Evolutionary conservation across 64 coral and sea anemone species (phyloP), one percentile per base, ranked within the genome.

Genomic region (Hydrozoanthus tunicans): DNA sequence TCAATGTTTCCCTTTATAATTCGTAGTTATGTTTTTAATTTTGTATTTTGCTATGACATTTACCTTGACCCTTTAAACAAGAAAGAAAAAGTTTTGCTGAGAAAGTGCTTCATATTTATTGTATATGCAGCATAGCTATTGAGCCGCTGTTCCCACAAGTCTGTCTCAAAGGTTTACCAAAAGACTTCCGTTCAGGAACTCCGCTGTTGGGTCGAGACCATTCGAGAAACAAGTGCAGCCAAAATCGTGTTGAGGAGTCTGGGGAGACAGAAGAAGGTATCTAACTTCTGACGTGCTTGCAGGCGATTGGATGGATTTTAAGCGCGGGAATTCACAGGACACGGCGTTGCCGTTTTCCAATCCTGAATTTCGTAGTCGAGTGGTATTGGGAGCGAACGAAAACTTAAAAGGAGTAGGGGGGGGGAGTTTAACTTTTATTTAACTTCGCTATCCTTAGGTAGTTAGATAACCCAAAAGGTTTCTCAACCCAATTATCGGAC

Each of bases 121-220:
- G 14, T 32, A 23, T 11, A 59, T 26, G 53, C 68, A 98, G 96
- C 59, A 86, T 98, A n/a, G 83, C 91, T 20, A 81, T 98, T n/a
- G 93, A 98, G 57, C 96, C 96, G 6, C 57, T 93, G 3, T 98
- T 98, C 24, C 96, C 96, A 4, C 96, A 98, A 86, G 92, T 98
- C 7, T 98, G 96, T 85, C 89, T 98, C 7, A 98, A 98, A 89
- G 96, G 91, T 55, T 79, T 91, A 3, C 91, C 93, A 70, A 98
- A 95, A 89, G 91, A 98, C 71, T 95, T 95, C 7, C 68, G 93
- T 9, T 95, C 96, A 80, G 93, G 94, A 70, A 95, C 93, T 11
- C 94, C 96, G 43, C 73, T 81, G 11, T 64, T 98, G 15, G 91
- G 70, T 15, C 73, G 68, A 65, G 91, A 90, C 53, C 81, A 84